Base-by-base conservation (phyloP, 2,888 invertebrate genomes). In the Cetonia aurata region DNA sequence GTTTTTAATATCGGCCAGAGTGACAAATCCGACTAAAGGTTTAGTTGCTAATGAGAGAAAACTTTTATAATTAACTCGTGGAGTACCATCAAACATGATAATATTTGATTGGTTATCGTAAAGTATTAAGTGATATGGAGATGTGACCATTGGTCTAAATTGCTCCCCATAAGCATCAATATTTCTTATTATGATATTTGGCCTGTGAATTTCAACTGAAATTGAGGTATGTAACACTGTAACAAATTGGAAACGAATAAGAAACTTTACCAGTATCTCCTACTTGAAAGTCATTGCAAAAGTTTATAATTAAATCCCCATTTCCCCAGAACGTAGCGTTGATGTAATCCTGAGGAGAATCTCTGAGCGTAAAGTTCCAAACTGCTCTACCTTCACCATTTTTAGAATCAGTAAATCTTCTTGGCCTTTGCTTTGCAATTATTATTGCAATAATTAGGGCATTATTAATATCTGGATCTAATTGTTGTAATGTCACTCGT, bases 301-400 rank as follows among this genome's bases (percentile, higher is more conserved):
- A 87, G 68, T 88, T 88, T 48, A 87, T 85, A 17, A 93, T 86
- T 77, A 86, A 89, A 74, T 89, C 88, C 70, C 87, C 87, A 3
- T 88, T 86, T 2, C 93, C 93, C 94, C 94, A 95, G 73, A 89
- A 91, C 72, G 91, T 91, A 13, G 90, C 90, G 80, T 94, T 94
- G 56, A 93, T 91, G 4, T 91, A 90, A 80, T 92, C 91, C 0
- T 88, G 81, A 15, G 88, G 86, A 0, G 93, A 91, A 84, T 94
- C 95, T 73, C 94, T 87, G 31, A 94, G 74, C 0, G 93, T 94
- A 74, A 93, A 92, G 67, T 89, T 91, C 85, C 92, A 92, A 0
- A 94, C 93, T n/a, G 89, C 92, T 75, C 90, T 88, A 77, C 86
- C 88, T 2, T 84, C 83, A 13, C 84, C 86, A 81, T 87, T 86